Base-by-base conservation (phyloP, 1,140 invertebrate species). In the Nautilus pompilius region DNA sequence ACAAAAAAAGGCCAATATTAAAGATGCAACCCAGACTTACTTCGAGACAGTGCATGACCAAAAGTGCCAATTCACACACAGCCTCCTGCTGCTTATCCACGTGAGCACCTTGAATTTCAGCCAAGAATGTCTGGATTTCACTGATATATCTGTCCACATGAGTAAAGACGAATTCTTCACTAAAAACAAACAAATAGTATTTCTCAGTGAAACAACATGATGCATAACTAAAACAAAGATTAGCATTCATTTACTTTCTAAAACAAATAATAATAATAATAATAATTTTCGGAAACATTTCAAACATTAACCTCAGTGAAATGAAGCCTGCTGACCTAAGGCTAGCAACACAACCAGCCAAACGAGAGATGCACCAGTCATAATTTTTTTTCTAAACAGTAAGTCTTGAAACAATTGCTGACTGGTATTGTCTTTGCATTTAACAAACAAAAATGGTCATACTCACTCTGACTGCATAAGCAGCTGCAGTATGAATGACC, bases 401-500 rank as follows among this genome's bases (percentile, higher is more conserved):
- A 58, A 20, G 3, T 10, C 13, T 13, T 17, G 20, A n/a, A 17
- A 15, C 5, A 58, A 13, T 29, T 54, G 20, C 45, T 51, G 51
- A n/a, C n/a, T 53, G 17, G 20, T 53, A 6, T 3, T 17, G 22
- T 51, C 3, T 22, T 4, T n/a, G 17, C 30, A 51, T 26, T 3
- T 30, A 28, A 29, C 20, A 66, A 55, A n/a, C n/a, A n/a, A n/a
- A n/a, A n/a, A n/a, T n/a, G n/a, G n/a, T n/a, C 28, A 48, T 22
- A 30, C 30, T 34, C 58, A 77, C 75, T 68, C 71, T 26, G 69
- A 65, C 53, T 61, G 54, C 34, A 77, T 62, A 13, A 79, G 63
- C 30, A 75, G 66, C 46, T 76, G 73, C 30, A 79, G 66, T 17
- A 79, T 60, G 53, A 78, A 76, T 6, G 71, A 75, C 51, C 77